phyloP scores from a whole-genome alignment of 2,888 invertebrate species.

The Morinoia aosen region DNA sequence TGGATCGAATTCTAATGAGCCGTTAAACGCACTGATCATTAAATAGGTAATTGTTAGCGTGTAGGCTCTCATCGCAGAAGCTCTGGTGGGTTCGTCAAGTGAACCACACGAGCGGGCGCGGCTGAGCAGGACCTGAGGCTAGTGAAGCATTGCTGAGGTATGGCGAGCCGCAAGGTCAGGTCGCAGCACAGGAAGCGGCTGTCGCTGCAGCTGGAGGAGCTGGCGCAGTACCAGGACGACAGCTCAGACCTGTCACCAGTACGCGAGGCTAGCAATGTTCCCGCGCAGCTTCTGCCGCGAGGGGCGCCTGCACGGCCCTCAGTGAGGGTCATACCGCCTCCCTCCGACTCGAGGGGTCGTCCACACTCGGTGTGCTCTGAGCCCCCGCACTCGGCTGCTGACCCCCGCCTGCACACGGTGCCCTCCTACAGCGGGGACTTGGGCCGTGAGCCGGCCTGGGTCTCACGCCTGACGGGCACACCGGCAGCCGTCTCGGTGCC shows the following conservation, averaged over 20 bases:
- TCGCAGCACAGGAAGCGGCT: not conserved
- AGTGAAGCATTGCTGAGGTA: not conserved
- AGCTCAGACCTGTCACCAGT: not conserved
- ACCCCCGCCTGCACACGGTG: not conserved
- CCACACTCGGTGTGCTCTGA: not conserved
- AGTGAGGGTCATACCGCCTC: not conserved
- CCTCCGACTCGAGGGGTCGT: not conserved
- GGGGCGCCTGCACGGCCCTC: not conserved
- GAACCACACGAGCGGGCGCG: fast-evolving
- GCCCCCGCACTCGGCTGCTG: not conserved
- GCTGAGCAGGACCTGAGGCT: too few species aligned
- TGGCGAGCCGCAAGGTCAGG: not conserved
- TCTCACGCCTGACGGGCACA: too few species aligned
- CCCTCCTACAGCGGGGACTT: not conserved
- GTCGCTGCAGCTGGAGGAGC: not conserved
- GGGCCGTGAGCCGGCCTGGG: too few species aligned
- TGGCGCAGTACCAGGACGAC: not conserved
- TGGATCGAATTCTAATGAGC: fast-evolving
- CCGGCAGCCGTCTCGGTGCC: too few species aligned
- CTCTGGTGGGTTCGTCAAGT: too few species aligned
- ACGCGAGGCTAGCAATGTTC: not conserved
- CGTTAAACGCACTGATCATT: too few species aligned
- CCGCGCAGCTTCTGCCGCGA: not conserved
- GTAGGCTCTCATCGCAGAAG: too few species aligned
- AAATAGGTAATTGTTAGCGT: too few species aligned